Evolutionary conservation across 2,113 vertebrate genomes (phyloP), one percentile per base, ranked within the genome.

Genomic region (Haemorhous mexicanus): DNA sequence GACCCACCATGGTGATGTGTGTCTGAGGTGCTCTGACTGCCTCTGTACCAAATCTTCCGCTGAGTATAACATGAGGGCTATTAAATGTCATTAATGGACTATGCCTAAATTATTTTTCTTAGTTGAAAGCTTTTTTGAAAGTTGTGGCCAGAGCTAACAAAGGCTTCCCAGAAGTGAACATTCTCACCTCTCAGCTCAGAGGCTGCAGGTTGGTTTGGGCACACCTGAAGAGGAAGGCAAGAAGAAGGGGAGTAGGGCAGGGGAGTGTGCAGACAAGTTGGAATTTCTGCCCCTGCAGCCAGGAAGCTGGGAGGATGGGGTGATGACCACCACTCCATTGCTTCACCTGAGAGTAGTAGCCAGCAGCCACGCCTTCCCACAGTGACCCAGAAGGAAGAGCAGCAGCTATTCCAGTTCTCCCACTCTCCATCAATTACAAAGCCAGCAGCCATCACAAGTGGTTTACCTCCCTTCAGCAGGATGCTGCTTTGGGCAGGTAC

Each of bases 1-100:
- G 37, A 74, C 6, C 3, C 21, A 22, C 23, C 0, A 0, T 43
- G 19, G 32, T 37, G 32, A 39, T 50, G 12, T 43, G 37, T 44
- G 47, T 69, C 46, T 62, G 61, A 56, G 59, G 41, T 75, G 55
- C 8, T 88, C 43, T 49, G 46, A 78, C n/a, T 82, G 52, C 32
- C 43, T 41, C 64, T 44, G 18, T 39, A 39, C 11, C 33, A 49
- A n/a, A 19, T 61, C 13, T 27, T 9, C 26, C 61, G 11, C 17
- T 41, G 49, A 81, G 16, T 16, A 24, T 11, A 56, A 47, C 14
- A 33, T 35, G 62, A 59, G 12, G 21, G 21, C 49, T 72, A 10
- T 30, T 73, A 80, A 55, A 64, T 16, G 6, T 19, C 37, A 49
- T 84, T 50, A 32, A 55, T 1, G 49, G 46, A 10, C 26, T 10